These are phyloP conservation scores for Embiotoca jacksoni DNA, from an alignment of 2,113 vertebrate species.

Conservation along the genomic window DNA sequence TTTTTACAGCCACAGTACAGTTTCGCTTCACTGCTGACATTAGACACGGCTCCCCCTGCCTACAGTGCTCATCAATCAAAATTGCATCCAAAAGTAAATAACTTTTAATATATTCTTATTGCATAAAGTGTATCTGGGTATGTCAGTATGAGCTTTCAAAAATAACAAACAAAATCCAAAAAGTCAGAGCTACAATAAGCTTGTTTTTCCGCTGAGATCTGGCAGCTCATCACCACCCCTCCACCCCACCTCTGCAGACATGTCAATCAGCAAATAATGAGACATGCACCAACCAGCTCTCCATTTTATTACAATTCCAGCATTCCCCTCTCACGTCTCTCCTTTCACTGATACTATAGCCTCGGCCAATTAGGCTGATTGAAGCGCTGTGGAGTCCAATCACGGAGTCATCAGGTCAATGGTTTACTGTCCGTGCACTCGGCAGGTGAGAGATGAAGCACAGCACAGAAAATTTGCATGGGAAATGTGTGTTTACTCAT, in stretches of 20 bases:
- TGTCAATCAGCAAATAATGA: constrained; percentile 70
- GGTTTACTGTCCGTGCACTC: constrained; percentile 53
- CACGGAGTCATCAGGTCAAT: constrained; percentile 68
- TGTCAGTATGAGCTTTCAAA: not conserved
- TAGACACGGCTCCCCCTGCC: constrained; percentile 2
- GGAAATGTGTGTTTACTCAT: constrained; percentile 70
- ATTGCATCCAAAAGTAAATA: constrained; percentile 1
- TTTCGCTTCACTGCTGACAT: not conserved
- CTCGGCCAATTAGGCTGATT: constrained; percentile 73
- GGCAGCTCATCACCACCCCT: not conserved
- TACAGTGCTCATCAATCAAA: not conserved
- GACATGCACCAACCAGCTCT: not conserved
- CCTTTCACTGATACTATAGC: constrained; percentile 43
- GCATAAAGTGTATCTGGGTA: not conserved
- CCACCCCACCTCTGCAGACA: not conserved
- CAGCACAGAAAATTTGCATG: constrained; percentile 55
- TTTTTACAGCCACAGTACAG: not conserved
- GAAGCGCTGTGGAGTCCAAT: constrained; percentile 65
- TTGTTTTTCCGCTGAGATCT: constrained; percentile 17
- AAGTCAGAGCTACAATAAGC: constrained; percentile 12
- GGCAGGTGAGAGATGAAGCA: constrained; percentile 43
- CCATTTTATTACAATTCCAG: constrained; percentile 32
- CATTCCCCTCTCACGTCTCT: constrained; percentile 37
- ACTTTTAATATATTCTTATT: constrained; percentile 19
- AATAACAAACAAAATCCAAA: constrained; percentile 16